Evolutionary conservation across 2,113 vertebrate genomes (phyloP), one percentile per base, ranked within the genome.

Genomic region (Tautogolabrus adspersus): DNA sequence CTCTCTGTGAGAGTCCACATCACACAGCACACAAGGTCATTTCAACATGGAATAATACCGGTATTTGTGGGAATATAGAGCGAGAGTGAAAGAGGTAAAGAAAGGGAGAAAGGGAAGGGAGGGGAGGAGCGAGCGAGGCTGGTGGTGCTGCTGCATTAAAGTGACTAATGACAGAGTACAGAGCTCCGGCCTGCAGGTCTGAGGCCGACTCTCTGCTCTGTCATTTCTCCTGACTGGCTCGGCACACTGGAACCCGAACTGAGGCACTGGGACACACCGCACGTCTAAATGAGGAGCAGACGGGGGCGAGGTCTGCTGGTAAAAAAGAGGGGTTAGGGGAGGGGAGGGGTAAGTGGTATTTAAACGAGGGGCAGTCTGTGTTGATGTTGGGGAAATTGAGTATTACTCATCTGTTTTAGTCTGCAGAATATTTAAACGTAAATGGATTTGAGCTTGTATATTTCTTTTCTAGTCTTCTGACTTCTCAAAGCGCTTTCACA

Each of bases 141-240:
- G 85, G 10, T 79, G 87, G 66, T 78, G 85, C 81, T 84, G 84
- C 82, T 75, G 84, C 83, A 88, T 88, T 89, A 82, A 87, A 91
- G 81, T 79, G 81, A 87, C 70, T 93, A 94, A 94, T 93, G 89
- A 93, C 89, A 94, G 92, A 92, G 78, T 91, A 47, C 75, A 77
- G 87, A 54, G 66, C 82, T 89, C 79, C 19, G 78, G 86, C 83
- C 85, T 88, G 64, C 87, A 92, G 85, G 89, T 88, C 89, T 86
- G 85, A 92, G 88, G 89, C 83, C n/a, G 87, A 72, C 72, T 78
- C 84, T 37, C 86, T 87, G 85, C 90, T 90, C 90, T 89, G 85
- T 91, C 89, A 92, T 91, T 91, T 91, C 87, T 87, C 81, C 68
- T 65, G 79, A 87, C 73, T 64, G 57, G 87, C 79, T 69, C 51